phyloP scores from a whole-genome alignment of 2,888 invertebrate genomes.

The Mimas tiliae region DNA sequence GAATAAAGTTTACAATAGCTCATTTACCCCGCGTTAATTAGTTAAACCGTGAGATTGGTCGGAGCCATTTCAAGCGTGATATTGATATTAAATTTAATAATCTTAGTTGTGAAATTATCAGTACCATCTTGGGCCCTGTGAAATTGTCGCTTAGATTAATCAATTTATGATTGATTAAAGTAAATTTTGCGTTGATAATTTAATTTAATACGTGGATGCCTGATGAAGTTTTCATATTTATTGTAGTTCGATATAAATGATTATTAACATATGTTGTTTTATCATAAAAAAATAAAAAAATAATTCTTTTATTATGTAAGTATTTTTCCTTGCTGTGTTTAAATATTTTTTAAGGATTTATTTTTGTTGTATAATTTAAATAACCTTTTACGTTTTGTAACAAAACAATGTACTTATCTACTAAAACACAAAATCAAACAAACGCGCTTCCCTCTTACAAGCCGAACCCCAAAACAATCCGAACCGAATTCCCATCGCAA shows the following conservation, averaged over 20 bases:
- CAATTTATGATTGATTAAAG: neutral
- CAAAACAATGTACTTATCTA: neutral
- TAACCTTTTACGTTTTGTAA: no score
- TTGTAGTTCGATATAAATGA: no score
- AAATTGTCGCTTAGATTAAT: slow-evolving; percentile 17
- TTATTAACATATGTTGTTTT: no score
- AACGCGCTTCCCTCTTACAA: neutral
- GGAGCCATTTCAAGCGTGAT: slow-evolving; percentile 60
- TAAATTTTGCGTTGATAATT: neutral
- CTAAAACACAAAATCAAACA: neutral
- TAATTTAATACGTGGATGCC: neutral
- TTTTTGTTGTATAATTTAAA: no score
- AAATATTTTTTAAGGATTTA: no score
- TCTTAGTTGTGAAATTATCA: slow-evolving; percentile 36
- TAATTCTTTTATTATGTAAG: no score
- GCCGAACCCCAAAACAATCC: slow-evolving; percentile 2
- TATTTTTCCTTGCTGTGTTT: no score
- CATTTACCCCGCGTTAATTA: slow-evolving; percentile 64
- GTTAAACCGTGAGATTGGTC: slow-evolving; percentile 45
- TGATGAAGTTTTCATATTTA: no score
- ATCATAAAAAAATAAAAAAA: no score
- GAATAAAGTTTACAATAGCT: slow-evolving; percentile 52
- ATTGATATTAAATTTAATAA: slow-evolving; percentile 79
- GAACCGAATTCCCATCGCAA: neutral
- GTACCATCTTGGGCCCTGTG: neutral